Evolutionary conservation across 2,113 vertebrate species (phyloP), one percentile per base, ranked within the genome.

Genomic region (Misgurnus anguillicaudatus): DNA sequence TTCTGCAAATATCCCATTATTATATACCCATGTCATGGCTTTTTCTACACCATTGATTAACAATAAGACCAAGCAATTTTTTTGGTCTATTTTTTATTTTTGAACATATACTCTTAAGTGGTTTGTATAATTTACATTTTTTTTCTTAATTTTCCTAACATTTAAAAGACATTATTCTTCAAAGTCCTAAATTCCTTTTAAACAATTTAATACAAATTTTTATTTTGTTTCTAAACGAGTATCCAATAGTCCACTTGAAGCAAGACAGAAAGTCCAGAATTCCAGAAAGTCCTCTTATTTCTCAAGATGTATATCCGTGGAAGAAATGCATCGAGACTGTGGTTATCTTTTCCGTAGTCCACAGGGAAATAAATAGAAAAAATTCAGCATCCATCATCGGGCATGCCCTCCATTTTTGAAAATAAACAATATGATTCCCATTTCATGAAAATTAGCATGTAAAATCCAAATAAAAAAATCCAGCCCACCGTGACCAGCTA

Each of bases 401-500:
- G 31, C 47, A 17, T 58, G 60, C 9, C 48, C 58, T 57, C 16
- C 36, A 45, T 42, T n/a, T 16, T 19, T 58, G 4, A 58, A 80
- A 80, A 51, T 36, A 45, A 64, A 16, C 47, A 66, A 57, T 36
- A 42, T 58, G 41, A 41, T 24, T 74, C 21, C 78, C 62, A 80
- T 41, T 61, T 58, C 53, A 55, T 65, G 75, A 74, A 72, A 65
- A 69, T 24, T 42, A 45, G 13, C 60, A 65, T 72, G 45, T 11
- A 48, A 66, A 75, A 82, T 83, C 67, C 76, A n/a, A 51, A 63
- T 24, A 45, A 42, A 21, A 45, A 9, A 24, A 51, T 41, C 36
- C 57, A 41, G 24, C 51, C 47, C 71, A 21, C 69, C 58, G 10
- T 58, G 6, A 55, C 5, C 4, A 17, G 6, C 14, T 13, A 61